Base-by-base conservation (phyloP, 2,113 vertebrate genomes). In the Eulemur macaco region DNA sequence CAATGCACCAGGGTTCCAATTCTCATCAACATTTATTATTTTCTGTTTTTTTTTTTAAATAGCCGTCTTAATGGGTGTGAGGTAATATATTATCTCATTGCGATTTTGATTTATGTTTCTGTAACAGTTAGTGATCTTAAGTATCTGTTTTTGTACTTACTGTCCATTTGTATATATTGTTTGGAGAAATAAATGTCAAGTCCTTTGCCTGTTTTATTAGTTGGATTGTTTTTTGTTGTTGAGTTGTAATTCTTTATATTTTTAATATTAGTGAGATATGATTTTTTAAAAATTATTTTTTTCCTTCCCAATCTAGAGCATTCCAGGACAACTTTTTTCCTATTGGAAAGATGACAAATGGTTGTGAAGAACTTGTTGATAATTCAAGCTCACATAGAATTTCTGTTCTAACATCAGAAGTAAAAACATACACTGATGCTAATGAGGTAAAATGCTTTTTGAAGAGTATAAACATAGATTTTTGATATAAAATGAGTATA, bases 401-500 rank as follows among this genome's bases (percentile, higher is more conserved):
- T 93, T 17, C 56, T 95, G 20, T 50, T 94, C 47, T 27, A 34
- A 93, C 71, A 11, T 85, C 58, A 29, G 66, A 91, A 81, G 50
- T 77, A 64, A 94, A 87, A 90, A 42, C 23, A 64, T 21, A 96
- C 69, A 34, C n/a, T 58, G 64, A 87, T 89, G 21, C 94, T 64
- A 50, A 71, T 69, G 31, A 96, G 96, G 97, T 98, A 97, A 97
- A 93, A 82, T 80, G 37, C 4, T 37, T 21, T 92, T 85, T 94
- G 31, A 85, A 92, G 90, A 92, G 73, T 77, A 60, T 31, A 88
- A 71, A 37, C 13, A 77, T 11, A 58, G 23, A n/a, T 85, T 89
- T 92, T 77, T 83, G 42, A 76, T 76, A 76, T 71, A 68, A 97
- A 83, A 66, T 84, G 23, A 90, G 64, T 90, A 77, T 50, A 80